Conservation (phyloP, 2,888 invertebrate genomes). For the Nomada goodeniana region DNA sequence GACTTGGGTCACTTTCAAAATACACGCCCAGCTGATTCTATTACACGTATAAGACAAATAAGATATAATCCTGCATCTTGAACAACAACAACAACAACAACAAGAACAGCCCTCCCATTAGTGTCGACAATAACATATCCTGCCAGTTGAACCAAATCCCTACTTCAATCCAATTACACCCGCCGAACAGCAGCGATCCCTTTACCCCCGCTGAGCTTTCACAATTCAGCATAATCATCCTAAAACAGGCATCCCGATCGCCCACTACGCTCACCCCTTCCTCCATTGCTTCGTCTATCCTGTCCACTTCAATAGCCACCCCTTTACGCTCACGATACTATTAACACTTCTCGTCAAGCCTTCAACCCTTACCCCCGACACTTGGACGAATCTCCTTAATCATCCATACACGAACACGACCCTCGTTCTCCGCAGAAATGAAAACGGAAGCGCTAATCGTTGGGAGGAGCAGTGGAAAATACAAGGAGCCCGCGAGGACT, state of each 20-base stretch:
- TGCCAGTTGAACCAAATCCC: slow-evolving; percentile 1
- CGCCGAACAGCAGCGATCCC: slow-evolving; percentile 7
- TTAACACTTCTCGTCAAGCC: background rate
- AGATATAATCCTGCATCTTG: too few relatives aligned
- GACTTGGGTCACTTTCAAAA: too few relatives aligned
- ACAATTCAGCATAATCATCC: slow-evolving; percentile 14
- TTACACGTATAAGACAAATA: too few relatives aligned
- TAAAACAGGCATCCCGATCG: slow-evolving; percentile 16
- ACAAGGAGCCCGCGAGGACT: slow-evolving; percentile 7
- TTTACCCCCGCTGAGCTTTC: slow-evolving; percentile 9
- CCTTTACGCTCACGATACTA: background rate
- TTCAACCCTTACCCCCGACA: background rate
- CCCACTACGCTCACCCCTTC: background rate
- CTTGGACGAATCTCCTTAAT: background rate
- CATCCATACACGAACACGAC: background rate
- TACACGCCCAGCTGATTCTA: too few relatives aligned
- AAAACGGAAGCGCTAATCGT: background rate
- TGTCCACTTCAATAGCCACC: background rate
- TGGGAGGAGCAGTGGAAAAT: background rate
- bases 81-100: slow-evolving; percentile 2
- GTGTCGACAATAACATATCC: background rate
- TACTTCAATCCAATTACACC: slow-evolving; percentile 8
- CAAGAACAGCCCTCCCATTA: background rate
- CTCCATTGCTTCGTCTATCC: slow-evolving; percentile 9
- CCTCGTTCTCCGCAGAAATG: too few relatives aligned